These are phyloP conservation scores for Drosophila tanythrix DNA, from an alignment of 2,888 invertebrate species.

Conservation along the genomic window DNA sequence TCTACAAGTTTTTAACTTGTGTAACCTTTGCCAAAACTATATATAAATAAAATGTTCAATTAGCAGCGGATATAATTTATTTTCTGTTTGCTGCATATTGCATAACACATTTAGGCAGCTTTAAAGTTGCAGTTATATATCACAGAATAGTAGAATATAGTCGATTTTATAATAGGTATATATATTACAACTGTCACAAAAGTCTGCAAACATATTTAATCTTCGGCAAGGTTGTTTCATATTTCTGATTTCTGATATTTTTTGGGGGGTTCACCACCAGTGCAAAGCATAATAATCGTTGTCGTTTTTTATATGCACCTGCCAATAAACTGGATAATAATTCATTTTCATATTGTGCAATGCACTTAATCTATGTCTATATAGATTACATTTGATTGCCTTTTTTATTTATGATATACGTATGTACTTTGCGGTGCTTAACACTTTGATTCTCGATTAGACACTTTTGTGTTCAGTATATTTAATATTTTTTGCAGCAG, in stretches of 20 bases:
- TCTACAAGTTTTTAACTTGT: not conserved
- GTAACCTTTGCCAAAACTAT: not conserved
- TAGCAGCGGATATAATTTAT: not conserved
- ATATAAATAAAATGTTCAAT: not conserved
- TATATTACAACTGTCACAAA: not conserved
- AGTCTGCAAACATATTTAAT: not conserved
- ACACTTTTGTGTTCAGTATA: constrained; percentile 15
- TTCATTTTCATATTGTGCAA: constrained; percentile 43
- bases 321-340: constrained; percentile 47
- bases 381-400: constrained; percentile 26
- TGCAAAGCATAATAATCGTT: constrained; percentile 18
- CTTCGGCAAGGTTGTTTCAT: not conserved
- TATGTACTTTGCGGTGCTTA: constrained; percentile 21
- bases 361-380: constrained; percentile 9
- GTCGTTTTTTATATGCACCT: constrained; percentile 12
- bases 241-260: not conserved
- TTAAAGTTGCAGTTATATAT: not conserved
- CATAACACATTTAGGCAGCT: not conserved
- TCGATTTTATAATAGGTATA: not conserved
- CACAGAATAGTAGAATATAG: not conserved
- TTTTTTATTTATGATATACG: constrained; percentile 12
- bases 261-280: constrained; percentile 1
- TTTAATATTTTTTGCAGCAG: not conserved
- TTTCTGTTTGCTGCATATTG: not conserved
- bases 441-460: constrained; percentile 29